Conservation (phyloP, 1,140 invertebrate genomes). For the Danaus plexippus region DNA sequence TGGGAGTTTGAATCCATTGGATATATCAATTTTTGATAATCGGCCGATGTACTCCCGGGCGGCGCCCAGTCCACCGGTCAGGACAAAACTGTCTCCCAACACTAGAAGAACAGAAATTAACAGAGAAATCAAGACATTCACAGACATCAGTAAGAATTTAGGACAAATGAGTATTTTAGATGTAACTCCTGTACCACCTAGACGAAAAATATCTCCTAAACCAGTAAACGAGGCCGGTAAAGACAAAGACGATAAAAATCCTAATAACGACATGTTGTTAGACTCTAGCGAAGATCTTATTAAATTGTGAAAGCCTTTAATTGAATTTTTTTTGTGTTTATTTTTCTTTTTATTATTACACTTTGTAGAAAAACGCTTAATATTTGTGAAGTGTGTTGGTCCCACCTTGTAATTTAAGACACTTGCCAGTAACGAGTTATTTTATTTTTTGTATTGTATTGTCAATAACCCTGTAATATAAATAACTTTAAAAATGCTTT, state of each 20-base stretch:
- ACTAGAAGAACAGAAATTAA: constrained; percentile 48
- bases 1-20: constrained; percentile 42
- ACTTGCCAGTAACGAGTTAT: too few species aligned
- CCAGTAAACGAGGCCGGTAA: constrained; percentile 23
- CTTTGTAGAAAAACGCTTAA: too few species aligned
- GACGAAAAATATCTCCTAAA: constrained; percentile 54
- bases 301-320: constrained; percentile 32
- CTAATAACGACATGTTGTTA: constrained; percentile 23
- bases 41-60: constrained; percentile 49
- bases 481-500: neutral
- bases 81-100: constrained; percentile 55
- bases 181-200: constrained; percentile 45
- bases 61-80: constrained; percentile 63
- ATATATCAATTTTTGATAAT: constrained; percentile 64
- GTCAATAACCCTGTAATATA: too few species aligned
- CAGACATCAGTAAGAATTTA: constrained; percentile 39
- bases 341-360: too few species aligned
- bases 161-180: constrained; percentile 47
- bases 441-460: too few species aligned
- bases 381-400: too few species aligned
- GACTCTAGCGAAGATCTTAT: constrained; percentile 46
- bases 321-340: too few species aligned
- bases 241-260: constrained; percentile 21
- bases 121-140: constrained; percentile 33
- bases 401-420: too few species aligned